Percentiles rank a stretch among this genome's conserved stretches.
Evolutionary conservation across 2,797 vertebrate species (phyloP).

Genomic region (Gymnoscopelus braueri): DNA sequence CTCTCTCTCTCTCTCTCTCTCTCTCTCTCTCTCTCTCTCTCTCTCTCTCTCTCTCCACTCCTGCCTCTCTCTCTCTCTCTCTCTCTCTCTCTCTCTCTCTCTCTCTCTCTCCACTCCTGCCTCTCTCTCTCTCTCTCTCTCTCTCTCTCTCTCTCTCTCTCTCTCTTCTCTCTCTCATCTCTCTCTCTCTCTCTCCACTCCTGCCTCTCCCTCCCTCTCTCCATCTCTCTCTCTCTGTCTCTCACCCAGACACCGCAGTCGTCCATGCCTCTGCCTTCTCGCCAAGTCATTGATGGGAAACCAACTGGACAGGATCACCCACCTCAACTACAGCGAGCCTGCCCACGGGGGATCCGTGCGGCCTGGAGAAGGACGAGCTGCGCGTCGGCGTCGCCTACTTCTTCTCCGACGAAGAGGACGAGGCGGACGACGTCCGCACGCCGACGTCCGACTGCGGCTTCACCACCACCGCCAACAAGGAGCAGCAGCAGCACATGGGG

Average conservation of each 20-base stretch:
- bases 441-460: conserved; percentile 88
- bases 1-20: too few relatives aligned
- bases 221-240: too few relatives aligned
- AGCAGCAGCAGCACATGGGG: conserved; percentile 63
- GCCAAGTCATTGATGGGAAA: conserved; percentile 99
- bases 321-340: conserved; percentile 99
- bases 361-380: conserved; percentile 72
- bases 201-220: too few relatives aligned
- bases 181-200: not conserved
- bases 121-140: too few relatives aligned
- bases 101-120: too few relatives aligned
- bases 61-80: too few relatives aligned
- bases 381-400: conserved; percentile 99
- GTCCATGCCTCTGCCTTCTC: conserved; percentile 83
- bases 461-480: conserved; percentile 66
- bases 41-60: too few relatives aligned
- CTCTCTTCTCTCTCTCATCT: not conserved
- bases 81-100: too few relatives aligned
- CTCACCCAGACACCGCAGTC: conserved; percentile 79
- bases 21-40: too few relatives aligned
- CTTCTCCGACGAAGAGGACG: conserved; percentile 99
- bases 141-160: not conserved
- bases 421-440: conserved; percentile 93
- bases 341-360: conserved; percentile 76
- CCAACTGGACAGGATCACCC: conserved; percentile 99